Evolutionary conservation across 2,888 invertebrate genomes (phyloP), one percentile per base, ranked within the genome.

Genomic region (Cyclophora punctaria): DNA sequence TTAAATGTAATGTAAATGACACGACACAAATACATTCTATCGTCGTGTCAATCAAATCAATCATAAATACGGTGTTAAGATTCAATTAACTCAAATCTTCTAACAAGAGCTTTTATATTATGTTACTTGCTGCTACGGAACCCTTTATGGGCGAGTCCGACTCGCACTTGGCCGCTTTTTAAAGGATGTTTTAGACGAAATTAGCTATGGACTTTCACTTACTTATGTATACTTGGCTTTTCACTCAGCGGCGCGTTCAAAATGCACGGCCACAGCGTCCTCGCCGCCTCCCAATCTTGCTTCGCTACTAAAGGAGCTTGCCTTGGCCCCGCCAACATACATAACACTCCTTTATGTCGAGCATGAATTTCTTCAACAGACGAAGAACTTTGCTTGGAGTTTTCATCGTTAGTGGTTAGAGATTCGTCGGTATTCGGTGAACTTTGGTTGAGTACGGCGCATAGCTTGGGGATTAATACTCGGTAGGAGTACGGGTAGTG

Each of bases 201-300:
- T 20, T 20, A 20, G 20, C 20, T 20, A 20, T 20, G 20, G 20
- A 20, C 20, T 7, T 2, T 40, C 46, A 62, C 66, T 66, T 55
- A 88, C 85, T 82, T 83, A 47, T 95, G 91, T 48, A 96, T 93
- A 44, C 94, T 94, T 1, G 93, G 93, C 72, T 97, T 97, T 71
- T 98, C 97, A 3, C 96, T 96, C 46, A 95, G 93, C 56, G 93
- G 93, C 0, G 96, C 93, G 51, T 90, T 89, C 0, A 96, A 86
- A 33, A 98, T 71, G 2, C 94, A 92, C 0, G 96, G 94, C 96
- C 97, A 97, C 0, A 97, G 75, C 35, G 90, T 81, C 42, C 89
- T 79, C 20, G 94, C 84, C 3, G 92, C 90, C 4, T 91, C 86
- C 96, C 96, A 98, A 73, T 95, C 93, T 57, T 93, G 92, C 64